Percentiles rank a stretch among this genome's conserved stretches.
phyloP scores from a whole-genome alignment of 2,797 vertebrate genomes.

The Hydrocynus forskahlii region DNA sequence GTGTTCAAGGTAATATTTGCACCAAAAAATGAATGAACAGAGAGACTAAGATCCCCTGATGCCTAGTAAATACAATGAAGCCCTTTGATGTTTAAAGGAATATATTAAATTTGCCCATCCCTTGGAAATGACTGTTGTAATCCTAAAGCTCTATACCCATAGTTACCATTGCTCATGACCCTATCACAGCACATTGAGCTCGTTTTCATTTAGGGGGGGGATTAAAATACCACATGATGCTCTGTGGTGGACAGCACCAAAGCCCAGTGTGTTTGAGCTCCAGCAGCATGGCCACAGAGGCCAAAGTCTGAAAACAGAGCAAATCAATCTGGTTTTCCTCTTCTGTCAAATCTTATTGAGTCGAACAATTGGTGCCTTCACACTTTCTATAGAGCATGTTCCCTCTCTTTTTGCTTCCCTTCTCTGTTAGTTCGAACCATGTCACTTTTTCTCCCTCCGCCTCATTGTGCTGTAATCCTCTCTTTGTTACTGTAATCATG shows the following conservation, averaged over 20 bases:
- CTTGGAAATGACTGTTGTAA: constrained; percentile 16
- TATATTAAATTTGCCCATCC: constrained; percentile 8
- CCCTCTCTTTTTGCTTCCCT: constrained; percentile 57
- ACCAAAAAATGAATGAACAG: neutral
- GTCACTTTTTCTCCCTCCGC: constrained; percentile 62
- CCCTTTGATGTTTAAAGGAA: constrained; percentile 28
- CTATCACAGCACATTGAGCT: neutral
- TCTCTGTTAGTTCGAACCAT: constrained; percentile 66
- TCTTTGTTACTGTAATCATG: constrained; percentile 79
- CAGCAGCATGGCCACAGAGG: constrained; percentile 40
- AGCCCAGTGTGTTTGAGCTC: constrained; percentile 41
- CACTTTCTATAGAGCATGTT: constrained; percentile 56
- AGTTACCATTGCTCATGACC: neutral
- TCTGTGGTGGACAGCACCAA: constrained; percentile 33
- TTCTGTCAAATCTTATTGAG: constrained; percentile 60
- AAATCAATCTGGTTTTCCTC: constrained; percentile 54
- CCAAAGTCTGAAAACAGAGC: constrained; percentile 26
- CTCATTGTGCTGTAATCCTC: constrained; percentile 74
- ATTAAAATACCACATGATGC: constrained; percentile 48
- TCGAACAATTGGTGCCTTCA: constrained; percentile 63
- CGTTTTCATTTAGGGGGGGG: constrained; percentile 27
- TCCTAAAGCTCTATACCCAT: constrained; percentile 25
- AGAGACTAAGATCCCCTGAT: constrained; percentile 9
- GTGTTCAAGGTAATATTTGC: constrained; percentile 27
- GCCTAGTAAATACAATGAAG: constrained; percentile 11